These are phyloP conservation scores for Larimichthys crocea DNA, from an alignment of 2,113 vertebrate genomes.

Conservation along the genomic window DNA sequence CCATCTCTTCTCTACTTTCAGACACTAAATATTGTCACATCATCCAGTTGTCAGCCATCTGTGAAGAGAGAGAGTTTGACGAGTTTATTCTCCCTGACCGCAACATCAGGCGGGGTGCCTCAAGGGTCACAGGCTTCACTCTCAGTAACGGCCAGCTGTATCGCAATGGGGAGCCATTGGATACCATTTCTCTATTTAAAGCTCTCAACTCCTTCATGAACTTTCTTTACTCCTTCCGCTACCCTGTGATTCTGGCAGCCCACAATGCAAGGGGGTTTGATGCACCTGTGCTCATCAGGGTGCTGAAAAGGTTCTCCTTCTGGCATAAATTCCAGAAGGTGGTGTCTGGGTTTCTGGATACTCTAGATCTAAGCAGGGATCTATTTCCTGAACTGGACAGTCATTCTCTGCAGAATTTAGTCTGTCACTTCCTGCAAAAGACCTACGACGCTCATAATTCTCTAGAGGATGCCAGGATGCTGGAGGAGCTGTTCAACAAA, in stretches of 20 bases:
- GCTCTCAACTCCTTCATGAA: constrained; percentile 69
- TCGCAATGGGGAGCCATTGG: fast-evolving
- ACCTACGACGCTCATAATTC: constrained; percentile 77
- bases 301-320: constrained; percentile 49
- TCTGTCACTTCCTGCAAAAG: constrained; percentile 47
- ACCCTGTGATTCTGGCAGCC: constrained; percentile 73
- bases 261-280: constrained; percentile 76
- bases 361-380: constrained; percentile 60
- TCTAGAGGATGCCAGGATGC: constrained; percentile 61
- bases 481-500: constrained; percentile 63
- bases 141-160: not conserved
- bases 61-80: constrained; percentile 59
- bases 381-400: not conserved
- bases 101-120: constrained; percentile 31
- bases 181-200: constrained; percentile 38
- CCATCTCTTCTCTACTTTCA: constrained; percentile 24
- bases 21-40: constrained; percentile 70
- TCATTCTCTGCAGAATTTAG: constrained; percentile 64
- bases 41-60: constrained; percentile 78
- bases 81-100: constrained; percentile 66
- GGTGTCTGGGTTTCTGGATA: constrained; percentile 74
- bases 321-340: constrained; percentile 45
- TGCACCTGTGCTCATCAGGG: constrained; percentile 65
- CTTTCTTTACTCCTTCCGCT: constrained; percentile 69
- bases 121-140: constrained; percentile 67